phyloP scores from a whole-genome alignment of 2,797 vertebrate genomes.

The Acanthurus tractus region DNA sequence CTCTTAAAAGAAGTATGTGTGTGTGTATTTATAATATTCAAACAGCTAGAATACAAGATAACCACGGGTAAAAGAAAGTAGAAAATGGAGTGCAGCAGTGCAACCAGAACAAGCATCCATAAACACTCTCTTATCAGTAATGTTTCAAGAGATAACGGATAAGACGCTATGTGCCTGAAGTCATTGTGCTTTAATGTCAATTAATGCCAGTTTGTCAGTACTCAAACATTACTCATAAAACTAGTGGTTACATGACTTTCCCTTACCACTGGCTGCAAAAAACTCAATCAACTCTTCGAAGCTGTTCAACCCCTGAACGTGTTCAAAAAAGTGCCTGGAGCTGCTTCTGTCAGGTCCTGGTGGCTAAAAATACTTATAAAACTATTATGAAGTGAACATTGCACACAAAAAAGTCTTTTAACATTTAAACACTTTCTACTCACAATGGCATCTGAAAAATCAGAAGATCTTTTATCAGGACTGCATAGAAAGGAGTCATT shows the following conservation, averaged over 20 bases:
- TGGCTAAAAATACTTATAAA: not conserved
- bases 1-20: too few species aligned
- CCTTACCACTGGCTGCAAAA: not conserved
- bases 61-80: too few species aligned
- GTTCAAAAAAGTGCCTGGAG: not conserved
- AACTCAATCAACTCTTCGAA: not conserved
- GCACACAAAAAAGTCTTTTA: not conserved
- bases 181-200: not conserved
- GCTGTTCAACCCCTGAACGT: not conserved
- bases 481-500: constrained; percentile 7
- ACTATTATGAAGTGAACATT: constrained; percentile 7
- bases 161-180: not conserved
- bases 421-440: not conserved
- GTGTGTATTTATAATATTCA: too few species aligned
- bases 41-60: too few species aligned
- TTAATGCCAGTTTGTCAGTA: not conserved
- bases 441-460: not conserved
- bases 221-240: constrained; percentile 1
- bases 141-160: not conserved
- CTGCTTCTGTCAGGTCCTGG: not conserved
- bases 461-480: constrained; percentile 24
- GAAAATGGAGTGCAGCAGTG: not conserved
- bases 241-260: not conserved
- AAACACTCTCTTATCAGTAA: constrained; percentile 4
- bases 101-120: not conserved